Base-by-base conservation (phyloP, 2,888 invertebrate genomes). In the Tetramorium bicarinatum region DNA sequence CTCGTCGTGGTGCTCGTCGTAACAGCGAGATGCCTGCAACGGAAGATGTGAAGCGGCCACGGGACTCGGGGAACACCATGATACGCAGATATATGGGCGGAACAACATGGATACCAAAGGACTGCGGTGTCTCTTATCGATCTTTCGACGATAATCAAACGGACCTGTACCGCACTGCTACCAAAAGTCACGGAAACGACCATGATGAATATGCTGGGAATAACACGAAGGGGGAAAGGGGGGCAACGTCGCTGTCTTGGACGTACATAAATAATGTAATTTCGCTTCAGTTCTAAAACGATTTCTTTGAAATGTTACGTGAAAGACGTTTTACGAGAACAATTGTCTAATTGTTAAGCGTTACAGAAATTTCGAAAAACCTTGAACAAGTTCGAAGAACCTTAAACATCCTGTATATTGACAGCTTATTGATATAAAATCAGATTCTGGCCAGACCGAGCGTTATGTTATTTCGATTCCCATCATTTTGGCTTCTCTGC, bases 1-100 rank as follows among this genome's bases (percentile, higher is more conserved):
- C 67, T 89, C 72, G 72, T 86, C 66, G 83, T 84, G 75, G 74
- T 83, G 76, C 84, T 87, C 83, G 85, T 61, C 76, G 76, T 84
- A 76, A 80, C 84, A 44, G 64, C 29, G 52, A 69, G 59, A 67
- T 83, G 49, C 25, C 11, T 81, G 59, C 56, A 79, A 59, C 79
- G 79, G 8, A 59, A 72, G n/a, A 80, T 59, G 29, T 47, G 72
- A 56, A 66, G 25, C 38, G 52, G 49, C 21, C 41, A 6, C 41
- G 34, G 61, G 38, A 66, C 54, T 13, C 13, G 34, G 15, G n/a
- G 18, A 49, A 29, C 1, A 18, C 13, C 21, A 18, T 47, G 66
- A 47, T 25, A 25, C 34, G 21, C 25, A 44, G 25, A 38, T 56
- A 44, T 21, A 44, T n/a, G 41, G 38, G 44, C n/a, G 29, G 15